Base-by-base conservation (phyloP, 1,140 invertebrate genomes). In the Adelges cooleyi region DNA sequence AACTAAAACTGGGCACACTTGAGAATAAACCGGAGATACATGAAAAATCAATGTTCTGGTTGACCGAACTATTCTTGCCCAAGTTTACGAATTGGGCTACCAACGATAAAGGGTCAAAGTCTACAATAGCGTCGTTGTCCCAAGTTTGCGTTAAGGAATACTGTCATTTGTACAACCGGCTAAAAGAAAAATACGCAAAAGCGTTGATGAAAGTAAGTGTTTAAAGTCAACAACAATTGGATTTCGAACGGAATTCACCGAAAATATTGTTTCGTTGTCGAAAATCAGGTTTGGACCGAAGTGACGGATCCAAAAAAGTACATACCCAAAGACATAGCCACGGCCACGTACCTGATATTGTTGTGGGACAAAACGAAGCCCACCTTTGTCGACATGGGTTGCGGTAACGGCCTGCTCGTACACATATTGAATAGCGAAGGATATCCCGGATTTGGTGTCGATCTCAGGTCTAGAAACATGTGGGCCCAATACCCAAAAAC, bases 281-380 rank as follows among this genome's bases (percentile, higher is more conserved):
- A 10, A 15, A 42, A 13, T 17, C 71, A 84, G 78, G 81, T 82
- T 65, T 96, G 93, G 93, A 82, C 85, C 18, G 91, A 96, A 77
- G 86, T 80, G 69, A 98, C 95, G 36, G 91, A 97, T 78, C 92
- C 95, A 13, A 72, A 83, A 40, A 98, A 98, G 77, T 96, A 90
- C 80, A 89, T 99, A 6, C 94, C 89, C 79, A 95, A 99, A 80
- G 95, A 98, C 75, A 80, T 98, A 66, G 92, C 90, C 6, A 98
- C 98, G 71, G 92, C 93, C 15, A 79, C 89, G 2, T 99, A 98
- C 75, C 77, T 99, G 17, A 76, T 96, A 27, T 77, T 91, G 36
- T 69, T 92, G 0, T 92, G 89, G 89, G 77, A 82, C 50, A 70
- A 78, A 40, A 62, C 59, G 40, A 65, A 42, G 29, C 84, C 88